A percentile compares a stretch with the other conserved stretches of the same genome.
phyloP scores from a whole-genome alignment of 2,888 invertebrate genomes.

The Stenoptilia bipunctidactyla region DNA sequence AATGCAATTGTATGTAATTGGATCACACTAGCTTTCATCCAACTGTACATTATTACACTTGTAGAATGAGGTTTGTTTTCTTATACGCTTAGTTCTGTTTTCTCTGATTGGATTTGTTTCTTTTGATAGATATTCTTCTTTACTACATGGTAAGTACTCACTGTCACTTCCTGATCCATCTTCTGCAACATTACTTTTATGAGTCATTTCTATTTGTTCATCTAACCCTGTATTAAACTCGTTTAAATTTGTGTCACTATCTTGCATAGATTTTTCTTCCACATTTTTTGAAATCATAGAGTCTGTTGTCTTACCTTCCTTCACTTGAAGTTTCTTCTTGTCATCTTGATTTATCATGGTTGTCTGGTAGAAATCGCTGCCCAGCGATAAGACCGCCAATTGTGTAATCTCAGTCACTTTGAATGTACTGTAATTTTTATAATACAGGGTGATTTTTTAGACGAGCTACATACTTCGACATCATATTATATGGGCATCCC shows the following conservation, averaged over 20 bases:
- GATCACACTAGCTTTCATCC: conserved; percentile 11
- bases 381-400: too few relatives aligned
- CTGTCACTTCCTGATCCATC: not conserved
- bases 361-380: too few relatives aligned
- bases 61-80: conserved; percentile 4
- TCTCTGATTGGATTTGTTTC: not conserved
- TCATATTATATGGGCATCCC: too few relatives aligned
- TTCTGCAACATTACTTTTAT: not conserved
- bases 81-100: not conserved
- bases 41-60: conserved; percentile 7
- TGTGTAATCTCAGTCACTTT: too few relatives aligned
- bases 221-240: not conserved
- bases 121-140: not conserved
- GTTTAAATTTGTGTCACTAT: not conserved
- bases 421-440: too few relatives aligned
- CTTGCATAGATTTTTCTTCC: not conserved
- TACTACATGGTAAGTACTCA: conserved; percentile 1
- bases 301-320: not conserved
- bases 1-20: conserved; percentile 13
- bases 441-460: too few relatives aligned
- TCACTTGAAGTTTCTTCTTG: not conserved
- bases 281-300: not conserved
- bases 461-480: too few relatives aligned
- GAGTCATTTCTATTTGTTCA: not conserved
- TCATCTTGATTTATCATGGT: conserved; percentile 2